Conservation (phyloP, 2,888 invertebrate species). For the Salpingus planirostris region DNA sequence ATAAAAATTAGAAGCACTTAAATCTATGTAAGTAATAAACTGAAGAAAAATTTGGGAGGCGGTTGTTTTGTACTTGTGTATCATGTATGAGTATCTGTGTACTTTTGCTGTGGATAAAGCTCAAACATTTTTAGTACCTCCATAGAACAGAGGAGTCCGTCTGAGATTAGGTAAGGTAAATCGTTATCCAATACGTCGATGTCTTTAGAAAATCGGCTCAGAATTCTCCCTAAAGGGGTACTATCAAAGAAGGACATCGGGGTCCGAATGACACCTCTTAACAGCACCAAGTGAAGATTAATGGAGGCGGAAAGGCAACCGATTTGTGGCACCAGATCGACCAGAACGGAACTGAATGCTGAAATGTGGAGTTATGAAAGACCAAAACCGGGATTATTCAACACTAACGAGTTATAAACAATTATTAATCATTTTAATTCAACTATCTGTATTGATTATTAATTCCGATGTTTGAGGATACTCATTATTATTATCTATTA, state of each 20-base stretch:
- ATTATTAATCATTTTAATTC: no score
- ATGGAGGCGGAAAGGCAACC: conserved; percentile 58
- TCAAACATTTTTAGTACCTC: conserved; percentile 60
- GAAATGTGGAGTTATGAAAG: conserved; percentile 37
- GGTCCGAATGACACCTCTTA: conserved; percentile 54
- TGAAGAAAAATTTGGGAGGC: no score
- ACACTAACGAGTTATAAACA: no score
- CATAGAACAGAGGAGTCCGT: conserved; percentile 8
- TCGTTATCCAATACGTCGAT: conserved; percentile 62
- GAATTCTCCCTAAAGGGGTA: conserved; percentile 66
- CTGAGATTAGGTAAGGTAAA: conserved; percentile 1
- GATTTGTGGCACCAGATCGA: conserved; percentile 47
- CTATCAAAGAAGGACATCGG: conserved; percentile 72
- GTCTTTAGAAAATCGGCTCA: conserved; percentile 69
- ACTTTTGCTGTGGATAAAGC: no score
- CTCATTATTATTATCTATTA: no score
- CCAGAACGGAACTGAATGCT: conserved; percentile 46
- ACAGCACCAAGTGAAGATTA: conserved; percentile 49
- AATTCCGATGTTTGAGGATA: no score
- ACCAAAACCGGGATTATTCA: no score
- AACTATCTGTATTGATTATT: no score
- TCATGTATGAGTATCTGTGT: no score
- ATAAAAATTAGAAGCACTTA: no score
- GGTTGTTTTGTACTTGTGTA: no score
- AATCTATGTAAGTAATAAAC: no score